A percentile compares a stretch with the other conserved stretches of the same genome.
Conservation (phyloP, 2,113 vertebrate species). For the Ranitomeya imitator region DNA sequence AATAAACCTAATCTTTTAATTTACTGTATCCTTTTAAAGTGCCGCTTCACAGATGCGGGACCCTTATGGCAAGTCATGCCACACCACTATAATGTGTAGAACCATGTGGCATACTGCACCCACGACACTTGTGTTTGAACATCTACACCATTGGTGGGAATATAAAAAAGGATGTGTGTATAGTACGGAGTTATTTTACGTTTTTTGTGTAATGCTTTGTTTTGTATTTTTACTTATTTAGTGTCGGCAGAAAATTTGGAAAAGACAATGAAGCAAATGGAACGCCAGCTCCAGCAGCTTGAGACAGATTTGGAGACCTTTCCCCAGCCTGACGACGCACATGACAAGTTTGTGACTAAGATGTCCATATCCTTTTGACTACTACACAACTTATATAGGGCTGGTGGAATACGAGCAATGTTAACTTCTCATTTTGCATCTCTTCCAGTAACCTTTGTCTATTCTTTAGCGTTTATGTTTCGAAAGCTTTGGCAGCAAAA, state of each 20-base stretch:
- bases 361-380: conserved; percentile 96
- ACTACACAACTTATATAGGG: conserved; percentile 60
- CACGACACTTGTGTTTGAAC: neutral
- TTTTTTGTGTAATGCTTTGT: conserved; percentile 8
- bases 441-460: conserved; percentile 60
- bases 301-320: conserved; percentile 96
- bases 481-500: conserved; percentile 57
- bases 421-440: conserved; percentile 61
- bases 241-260: conserved; percentile 97
- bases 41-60: too few relatives aligned
- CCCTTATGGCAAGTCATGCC: too few relatives aligned
- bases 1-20: too few relatives aligned
- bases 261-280: conserved; percentile 96
- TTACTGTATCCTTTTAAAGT: too few relatives aligned
- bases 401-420: conserved; percentile 57
- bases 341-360: conserved; percentile 92
- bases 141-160: neutral
- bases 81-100: too few relatives aligned
- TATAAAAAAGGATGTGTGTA: neutral
- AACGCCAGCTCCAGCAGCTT: conserved; percentile 92
- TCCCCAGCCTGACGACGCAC: conserved; percentile 83
- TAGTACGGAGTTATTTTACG: neutral
- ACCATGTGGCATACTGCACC: neutral
- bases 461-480: conserved; percentile 42
- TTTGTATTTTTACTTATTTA: conserved; percentile 67